Base-by-base conservation (phyloP, 1,140 invertebrate species). In the Chironomus tepperi region DNA sequence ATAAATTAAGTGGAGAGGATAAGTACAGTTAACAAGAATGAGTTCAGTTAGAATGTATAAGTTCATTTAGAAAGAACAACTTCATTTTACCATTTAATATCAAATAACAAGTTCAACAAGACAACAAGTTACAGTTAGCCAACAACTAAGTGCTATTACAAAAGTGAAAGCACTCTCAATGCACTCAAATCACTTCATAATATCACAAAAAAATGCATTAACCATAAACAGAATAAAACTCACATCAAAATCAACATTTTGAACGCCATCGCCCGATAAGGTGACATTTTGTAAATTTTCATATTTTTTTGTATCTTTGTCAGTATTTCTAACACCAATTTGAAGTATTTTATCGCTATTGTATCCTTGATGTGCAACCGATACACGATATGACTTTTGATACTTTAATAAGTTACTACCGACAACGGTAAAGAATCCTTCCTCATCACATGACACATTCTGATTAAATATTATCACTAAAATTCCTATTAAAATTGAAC, bases 161-260 rank as follows among this genome's bases (percentile, higher is more conserved):
- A 57, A 57, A 12, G 47, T 5, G 12, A 57, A 57, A 5, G 12
- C n/a, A n/a, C 15, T 47, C 9, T 12, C 43, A 47, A 12, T 47
- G 2, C 2, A 8, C 9, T 47, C 15, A 12, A 47, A 43, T 7
- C 10, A 43, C 6, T 43, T 43, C 42, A 43, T 2, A 47, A 47
- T 2, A 47, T 3, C 15, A 47, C 43, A 47, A 47, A 47, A 47
- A 3, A 15, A 3, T 47, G 8, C 1, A 9, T 3, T 10, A 47
- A 10, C n/a, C n/a, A 8, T 47, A 9, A 47, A 47, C 6, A 43
- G 42, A 57, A 57, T 57, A n/a, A n/a, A 57, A 34, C 47, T 57
- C 12, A 57, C 47, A 12, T 57, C 47, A 57, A 57, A 57, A n/a
- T 57, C 47, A 57, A 57, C 47, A 57, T 57, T 57, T 57, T 57